A percentile compares a stretch with the other conserved stretches of the same genome.
These are phyloP conservation scores for Agrotis ipsilon DNA, from an alignment of 2,888 invertebrate genomes.

Conservation along the genomic window DNA sequence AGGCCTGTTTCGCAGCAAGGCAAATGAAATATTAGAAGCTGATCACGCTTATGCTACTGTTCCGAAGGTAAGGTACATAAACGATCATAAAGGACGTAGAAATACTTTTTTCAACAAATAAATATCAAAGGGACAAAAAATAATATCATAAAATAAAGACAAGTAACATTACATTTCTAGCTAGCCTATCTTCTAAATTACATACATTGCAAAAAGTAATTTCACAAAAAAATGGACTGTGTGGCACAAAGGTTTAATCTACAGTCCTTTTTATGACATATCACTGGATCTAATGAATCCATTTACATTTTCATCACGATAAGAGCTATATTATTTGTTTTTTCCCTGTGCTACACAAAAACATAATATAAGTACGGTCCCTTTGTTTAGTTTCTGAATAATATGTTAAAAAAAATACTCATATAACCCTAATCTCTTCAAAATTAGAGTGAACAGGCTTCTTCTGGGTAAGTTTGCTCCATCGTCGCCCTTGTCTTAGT, in stretches of 20 bases:
- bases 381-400: constrained; percentile 9
- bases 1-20: too few species aligned
- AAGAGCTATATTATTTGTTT: constrained; percentile 55
- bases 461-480: too few species aligned
- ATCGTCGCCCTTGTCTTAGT: too few species aligned
- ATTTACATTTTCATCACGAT: constrained; percentile 64
- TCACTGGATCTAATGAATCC: constrained; percentile 32
- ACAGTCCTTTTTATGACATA: constrained; percentile 45
- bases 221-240: constrained; percentile 20
- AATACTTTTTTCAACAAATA: neutral
- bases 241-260: constrained; percentile 23
- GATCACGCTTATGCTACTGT: too few species aligned
- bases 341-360: constrained; percentile 4
- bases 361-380: neutral
- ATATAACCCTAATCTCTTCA: too few species aligned
- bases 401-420: neutral
- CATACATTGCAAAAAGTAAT: constrained; percentile 30
- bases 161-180: neutral
- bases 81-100: too few species aligned
- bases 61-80: too few species aligned
- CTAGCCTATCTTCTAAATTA: constrained; percentile 32
- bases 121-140: neutral
- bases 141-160: neutral
- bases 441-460: too few species aligned
- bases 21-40: too few species aligned